phyloP scores from a whole-genome alignment of 2,888 invertebrate genomes.

The Cosmia trapezina region DNA sequence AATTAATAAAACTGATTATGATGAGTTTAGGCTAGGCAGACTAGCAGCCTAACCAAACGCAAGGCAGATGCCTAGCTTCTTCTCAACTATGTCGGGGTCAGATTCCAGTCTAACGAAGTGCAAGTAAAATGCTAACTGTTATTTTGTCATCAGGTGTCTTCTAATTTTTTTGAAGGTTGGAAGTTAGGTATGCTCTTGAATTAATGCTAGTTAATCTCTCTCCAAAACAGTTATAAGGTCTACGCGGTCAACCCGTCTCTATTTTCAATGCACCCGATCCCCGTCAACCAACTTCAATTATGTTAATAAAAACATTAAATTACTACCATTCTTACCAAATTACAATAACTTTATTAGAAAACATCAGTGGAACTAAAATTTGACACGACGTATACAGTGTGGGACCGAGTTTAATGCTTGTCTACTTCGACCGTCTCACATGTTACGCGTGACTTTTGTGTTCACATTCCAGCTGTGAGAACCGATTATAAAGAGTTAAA shows the following conservation, averaged over 20 bases:
- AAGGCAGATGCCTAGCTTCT: no score
- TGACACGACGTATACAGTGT: slow-evolving; percentile 62
- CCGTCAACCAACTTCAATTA: slow-evolving; percentile 13
- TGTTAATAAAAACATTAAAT: slow-evolving; percentile 51
- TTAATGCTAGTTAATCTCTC: neutral
- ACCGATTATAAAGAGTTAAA: slow-evolving; percentile 61
- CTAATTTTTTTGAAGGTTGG: neutral
- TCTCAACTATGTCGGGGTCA: neutral
- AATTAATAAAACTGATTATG: neutral
- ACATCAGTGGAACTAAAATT: slow-evolving; percentile 59
- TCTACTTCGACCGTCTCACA: slow-evolving; percentile 72
- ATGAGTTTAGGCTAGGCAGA: no score
- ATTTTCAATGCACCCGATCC: neutral
- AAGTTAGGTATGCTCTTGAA: neutral
- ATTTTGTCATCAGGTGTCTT: no score
- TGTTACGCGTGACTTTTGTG: slow-evolving; percentile 67
- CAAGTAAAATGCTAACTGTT: no score
- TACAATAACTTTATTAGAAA: slow-evolving; percentile 59
- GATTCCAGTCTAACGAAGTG: neutral
- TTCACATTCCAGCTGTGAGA: slow-evolving; percentile 72
- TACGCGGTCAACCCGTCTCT: neutral
- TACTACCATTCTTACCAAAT: slow-evolving; percentile 42
- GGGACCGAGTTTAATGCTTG: slow-evolving; percentile 74
- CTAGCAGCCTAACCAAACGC: no score
- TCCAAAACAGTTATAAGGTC: neutral